Percentiles rank a stretch among this genome's conserved stretches.
phyloP scores from a whole-genome alignment of 2,888 invertebrate species.

The Nyleta sp. region DNA sequence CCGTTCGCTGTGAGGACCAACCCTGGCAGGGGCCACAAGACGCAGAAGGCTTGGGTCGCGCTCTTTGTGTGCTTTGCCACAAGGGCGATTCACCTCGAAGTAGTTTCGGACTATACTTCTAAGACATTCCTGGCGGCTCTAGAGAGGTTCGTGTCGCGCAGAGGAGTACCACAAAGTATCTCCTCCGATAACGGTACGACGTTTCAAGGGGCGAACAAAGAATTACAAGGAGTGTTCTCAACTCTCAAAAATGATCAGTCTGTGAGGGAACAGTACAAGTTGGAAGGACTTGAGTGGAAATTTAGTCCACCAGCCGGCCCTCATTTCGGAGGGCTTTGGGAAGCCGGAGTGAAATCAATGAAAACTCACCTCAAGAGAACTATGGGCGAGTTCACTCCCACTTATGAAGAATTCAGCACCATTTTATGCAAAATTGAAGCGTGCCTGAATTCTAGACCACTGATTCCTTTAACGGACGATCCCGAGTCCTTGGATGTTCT shows the following conservation, averaged over 20 bases:
- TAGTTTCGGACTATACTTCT: no score
- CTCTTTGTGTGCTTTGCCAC: no score
- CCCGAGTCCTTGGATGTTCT: not conserved
- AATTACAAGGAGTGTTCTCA: no score
- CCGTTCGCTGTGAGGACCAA: no score
- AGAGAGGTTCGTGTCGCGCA: no score
- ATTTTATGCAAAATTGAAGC: not conserved
- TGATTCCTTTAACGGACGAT: not conserved
- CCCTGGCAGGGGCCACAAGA: no score
- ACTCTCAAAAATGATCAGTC: no score
- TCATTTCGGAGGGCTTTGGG: not conserved
- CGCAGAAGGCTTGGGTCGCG: no score
- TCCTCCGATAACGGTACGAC: not conserved
- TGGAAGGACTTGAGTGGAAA: not conserved
- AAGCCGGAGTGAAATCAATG: not conserved
- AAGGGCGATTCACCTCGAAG: no score
- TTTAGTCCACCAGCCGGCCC: no score
- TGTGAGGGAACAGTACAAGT: no score
- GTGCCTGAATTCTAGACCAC: conserved; percentile 5
- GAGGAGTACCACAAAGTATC: not conserved
- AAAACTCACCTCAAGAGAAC: not conserved
- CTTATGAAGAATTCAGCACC: not conserved
- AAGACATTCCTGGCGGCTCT: no score
- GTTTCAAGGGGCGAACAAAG: not conserved
- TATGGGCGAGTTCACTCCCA: not conserved